A percentile compares a stretch with the other conserved stretches of the same genome.
Conservation (phyloP, 2,113 vertebrate species). For the Anoplopoma fimbria region DNA sequence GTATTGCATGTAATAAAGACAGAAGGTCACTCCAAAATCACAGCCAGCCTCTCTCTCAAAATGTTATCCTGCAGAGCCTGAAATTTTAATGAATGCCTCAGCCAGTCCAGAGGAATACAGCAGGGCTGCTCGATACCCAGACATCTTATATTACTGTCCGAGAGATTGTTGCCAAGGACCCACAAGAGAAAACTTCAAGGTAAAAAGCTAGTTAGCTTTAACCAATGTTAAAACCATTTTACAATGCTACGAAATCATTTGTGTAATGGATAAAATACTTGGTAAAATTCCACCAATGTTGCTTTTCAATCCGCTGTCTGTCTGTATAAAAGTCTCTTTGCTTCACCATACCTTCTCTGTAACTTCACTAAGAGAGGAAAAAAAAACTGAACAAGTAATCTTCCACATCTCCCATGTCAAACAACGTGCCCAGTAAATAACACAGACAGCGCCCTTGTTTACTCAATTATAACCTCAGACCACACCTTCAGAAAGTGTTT, state of each 20-base stretch:
- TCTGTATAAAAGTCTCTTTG: too few species aligned
- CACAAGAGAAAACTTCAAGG: neutral
- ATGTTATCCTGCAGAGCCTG: slow-evolving; percentile 21
- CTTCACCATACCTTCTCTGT: too few species aligned
- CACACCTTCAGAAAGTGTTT: slow-evolving; percentile 36
- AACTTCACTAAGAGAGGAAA: neutral
- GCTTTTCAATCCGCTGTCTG: too few species aligned
- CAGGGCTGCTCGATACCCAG: neutral
- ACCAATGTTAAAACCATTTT: neutral
- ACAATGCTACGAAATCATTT: too few species aligned
- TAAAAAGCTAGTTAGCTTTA: neutral
- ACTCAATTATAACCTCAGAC: slow-evolving; percentile 32
- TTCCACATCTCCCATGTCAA: slow-evolving; percentile 15
- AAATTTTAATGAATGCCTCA: slow-evolving; percentile 23
- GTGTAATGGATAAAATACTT: too few species aligned
- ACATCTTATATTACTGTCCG: neutral
- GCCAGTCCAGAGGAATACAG: neutral
- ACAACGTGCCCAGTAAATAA: slow-evolving; percentile 17
- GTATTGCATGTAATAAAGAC: slow-evolving; percentile 42
- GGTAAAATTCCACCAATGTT: too few species aligned
- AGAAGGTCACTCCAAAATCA: slow-evolving; percentile 47
- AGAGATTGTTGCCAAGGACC: neutral
- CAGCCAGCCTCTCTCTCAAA: slow-evolving; percentile 10
- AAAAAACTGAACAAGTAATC: neutral
- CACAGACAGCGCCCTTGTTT: neutral